These are phyloP conservation scores for Dendropsophus ebraccatus DNA, from an alignment of 2,113 vertebrate species.

Conservation along the genomic window DNA sequence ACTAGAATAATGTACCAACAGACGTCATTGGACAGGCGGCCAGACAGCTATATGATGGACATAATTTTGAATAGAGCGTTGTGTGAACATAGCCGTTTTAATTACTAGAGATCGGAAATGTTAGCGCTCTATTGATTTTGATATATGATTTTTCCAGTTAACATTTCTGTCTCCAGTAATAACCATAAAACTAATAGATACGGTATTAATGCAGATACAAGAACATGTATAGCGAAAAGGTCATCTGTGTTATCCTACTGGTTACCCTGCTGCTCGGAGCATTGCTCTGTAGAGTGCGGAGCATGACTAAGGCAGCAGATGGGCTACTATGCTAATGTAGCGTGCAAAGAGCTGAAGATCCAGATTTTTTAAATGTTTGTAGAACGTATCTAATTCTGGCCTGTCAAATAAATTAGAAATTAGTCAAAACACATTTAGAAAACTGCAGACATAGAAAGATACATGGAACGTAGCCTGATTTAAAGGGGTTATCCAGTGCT, in stretches of 20 bases:
- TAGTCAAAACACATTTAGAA: not conserved
- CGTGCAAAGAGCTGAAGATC: constrained; percentile 18
- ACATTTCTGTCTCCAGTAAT: constrained; percentile 3
- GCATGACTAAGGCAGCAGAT: constrained; percentile 22
- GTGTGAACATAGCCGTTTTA: too few species aligned
- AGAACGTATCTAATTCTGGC: constrained; percentile 8
- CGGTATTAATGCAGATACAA: not conserved
- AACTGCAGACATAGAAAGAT: not conserved
- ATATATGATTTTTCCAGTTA: not conserved
- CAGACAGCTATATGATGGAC: too few species aligned
- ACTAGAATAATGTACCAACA: too few species aligned
- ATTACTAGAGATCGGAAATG: too few species aligned
- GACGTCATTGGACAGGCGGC: too few species aligned
- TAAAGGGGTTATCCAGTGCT: too few species aligned
- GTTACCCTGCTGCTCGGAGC: not conserved
- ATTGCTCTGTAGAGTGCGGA: not conserved
- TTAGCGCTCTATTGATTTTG: not conserved
- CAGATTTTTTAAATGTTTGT: constrained; percentile 28
- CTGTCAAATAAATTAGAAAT: constrained; percentile 17
- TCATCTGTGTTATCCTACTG: constrained; percentile 6
- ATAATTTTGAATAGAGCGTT: too few species aligned
- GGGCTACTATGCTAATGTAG: not conserved
- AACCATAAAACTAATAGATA: not conserved
- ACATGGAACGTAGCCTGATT: too few species aligned
- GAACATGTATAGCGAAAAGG: not conserved